Conservation (phyloP, 2,888 invertebrate species). For the Nomada fucata region DNA sequence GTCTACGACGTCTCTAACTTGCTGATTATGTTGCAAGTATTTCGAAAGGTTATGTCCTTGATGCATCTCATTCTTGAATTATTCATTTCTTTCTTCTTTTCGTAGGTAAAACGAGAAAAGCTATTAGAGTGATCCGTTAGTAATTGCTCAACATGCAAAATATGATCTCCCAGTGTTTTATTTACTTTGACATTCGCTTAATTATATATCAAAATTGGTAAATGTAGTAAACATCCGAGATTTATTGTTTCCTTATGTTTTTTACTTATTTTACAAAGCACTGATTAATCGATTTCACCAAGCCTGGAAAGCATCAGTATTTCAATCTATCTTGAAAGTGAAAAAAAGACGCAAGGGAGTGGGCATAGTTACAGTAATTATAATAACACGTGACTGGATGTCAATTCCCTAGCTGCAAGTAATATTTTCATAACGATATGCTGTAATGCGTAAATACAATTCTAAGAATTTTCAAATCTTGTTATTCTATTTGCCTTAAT, state of each 20-base stretch:
- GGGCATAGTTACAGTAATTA: conserved; percentile 31
- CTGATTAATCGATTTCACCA: conserved; percentile 11
- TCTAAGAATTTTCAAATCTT: conserved; percentile 14
- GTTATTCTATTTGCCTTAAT: neutral
- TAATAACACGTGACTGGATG: conserved; percentile 14
- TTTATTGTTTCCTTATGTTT: neutral
- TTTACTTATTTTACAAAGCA: conserved; percentile 4
- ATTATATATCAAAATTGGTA: neutral
- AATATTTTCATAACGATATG: conserved; percentile 12
- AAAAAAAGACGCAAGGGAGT: conserved; percentile 8
- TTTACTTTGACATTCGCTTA: neutral
- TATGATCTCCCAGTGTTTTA: conserved; percentile 10
- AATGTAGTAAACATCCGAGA: neutral
- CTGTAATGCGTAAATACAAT: neutral
- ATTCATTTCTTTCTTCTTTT: neutral
- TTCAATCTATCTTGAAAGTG: conserved; percentile 4
- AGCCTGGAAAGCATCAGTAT: conserved; percentile 5
- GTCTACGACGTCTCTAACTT: neutral
- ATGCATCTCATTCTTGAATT: neutral
- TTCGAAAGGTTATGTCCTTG: neutral
- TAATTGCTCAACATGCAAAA: neutral
- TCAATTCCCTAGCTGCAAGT: conserved; percentile 1
- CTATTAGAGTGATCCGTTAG: conserved; percentile 13
- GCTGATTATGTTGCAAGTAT: conserved; percentile 1
- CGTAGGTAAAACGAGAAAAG: conserved; percentile 18